Percentiles rank a stretch among this genome's conserved stretches.
phyloP scores from a whole-genome alignment of 1,140 invertebrate species.

The Cepaea nemoralis region DNA sequence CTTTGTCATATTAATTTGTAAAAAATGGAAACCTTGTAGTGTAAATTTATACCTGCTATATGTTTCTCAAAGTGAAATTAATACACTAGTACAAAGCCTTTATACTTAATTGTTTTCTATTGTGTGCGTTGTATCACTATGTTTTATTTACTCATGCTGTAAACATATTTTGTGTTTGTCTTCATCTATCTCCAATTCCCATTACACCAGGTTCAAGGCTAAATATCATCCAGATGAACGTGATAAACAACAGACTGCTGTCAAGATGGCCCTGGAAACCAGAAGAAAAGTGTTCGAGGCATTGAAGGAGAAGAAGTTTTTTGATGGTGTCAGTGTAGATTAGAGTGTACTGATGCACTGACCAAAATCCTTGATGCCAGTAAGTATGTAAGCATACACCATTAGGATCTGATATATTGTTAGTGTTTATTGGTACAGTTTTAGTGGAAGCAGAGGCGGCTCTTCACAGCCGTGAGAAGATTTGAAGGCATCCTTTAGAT shows the following conservation, averaged over 20 bases:
- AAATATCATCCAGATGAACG: constrained; percentile 99
- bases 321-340: constrained; percentile 87
- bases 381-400: constrained; percentile 60
- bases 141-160: neutral
- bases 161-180: neutral
- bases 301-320: constrained; percentile 80
- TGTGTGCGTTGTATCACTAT: no score
- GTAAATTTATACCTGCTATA: no score
- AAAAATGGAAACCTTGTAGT: no score
- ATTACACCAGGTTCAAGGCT: constrained; percentile 89
- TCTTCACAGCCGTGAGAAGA: no score
- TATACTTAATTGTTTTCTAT: no score
- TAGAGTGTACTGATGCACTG: constrained; percentile 87
- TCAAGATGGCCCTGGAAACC: constrained; percentile 85
- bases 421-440: no score
- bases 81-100: no score
- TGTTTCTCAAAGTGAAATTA: no score
- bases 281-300: constrained; percentile 92
- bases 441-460: no score
- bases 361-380: constrained; percentile 90
- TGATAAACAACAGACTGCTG: constrained; percentile 89
- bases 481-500: no score
- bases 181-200: neutral
- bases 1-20: no score
- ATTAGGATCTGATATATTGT: no score